Base-by-base conservation (phyloP, 92 coral and sea anemone genomes). In the Siderastrea siderea region DNA sequence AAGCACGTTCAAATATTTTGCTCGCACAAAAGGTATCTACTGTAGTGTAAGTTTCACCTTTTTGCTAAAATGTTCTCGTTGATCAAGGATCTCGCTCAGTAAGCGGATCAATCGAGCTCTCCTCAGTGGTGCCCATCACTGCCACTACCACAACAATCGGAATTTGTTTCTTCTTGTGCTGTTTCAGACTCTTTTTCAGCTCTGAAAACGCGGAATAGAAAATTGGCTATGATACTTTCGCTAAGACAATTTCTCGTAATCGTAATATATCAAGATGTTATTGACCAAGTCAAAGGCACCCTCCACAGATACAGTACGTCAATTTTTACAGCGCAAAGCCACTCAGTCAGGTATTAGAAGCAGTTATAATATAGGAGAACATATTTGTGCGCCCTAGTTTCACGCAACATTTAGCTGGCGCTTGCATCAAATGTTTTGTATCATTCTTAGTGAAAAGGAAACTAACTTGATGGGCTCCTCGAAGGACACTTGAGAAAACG, bases 111-210 rank as follows among this genome's bases (percentile, higher is more conserved):
- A 96, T 89, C 2, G 99, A 96, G 52, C 99, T 96, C 80, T 94
- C 99, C 63, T 96, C 99, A 0, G 99, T 96, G 14, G 96, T 96
- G n/a, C 99, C 99, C 93, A 94, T 92, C 2, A 96, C 88, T 17
- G 95, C 91, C 1, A 91, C 92, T 61, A 95, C 95, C 3, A 94
- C 73, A 7, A 95, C 86, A 12, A 95, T 94, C 6, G 98, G 96
- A 64, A 87, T 87, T 16, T 90, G 62, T 45, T 91, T 64, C n/a
- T 73, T 50, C 61, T 88, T 72, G 54, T 91, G 85, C 13, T 88
- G n/a, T 6, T 88, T 51, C 2, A 96, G 84, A 66, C 80, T 46
- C 10, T 70, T 72, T 70, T 83, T 58, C 52, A 95, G 74, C 12
- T 88, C 96, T 95, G 60, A 44, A 86, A 50, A 10, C 17, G 43